These are phyloP conservation scores for Nasua narica DNA, from an alignment of 2,797 vertebrate genomes.

Conservation along the genomic window DNA sequence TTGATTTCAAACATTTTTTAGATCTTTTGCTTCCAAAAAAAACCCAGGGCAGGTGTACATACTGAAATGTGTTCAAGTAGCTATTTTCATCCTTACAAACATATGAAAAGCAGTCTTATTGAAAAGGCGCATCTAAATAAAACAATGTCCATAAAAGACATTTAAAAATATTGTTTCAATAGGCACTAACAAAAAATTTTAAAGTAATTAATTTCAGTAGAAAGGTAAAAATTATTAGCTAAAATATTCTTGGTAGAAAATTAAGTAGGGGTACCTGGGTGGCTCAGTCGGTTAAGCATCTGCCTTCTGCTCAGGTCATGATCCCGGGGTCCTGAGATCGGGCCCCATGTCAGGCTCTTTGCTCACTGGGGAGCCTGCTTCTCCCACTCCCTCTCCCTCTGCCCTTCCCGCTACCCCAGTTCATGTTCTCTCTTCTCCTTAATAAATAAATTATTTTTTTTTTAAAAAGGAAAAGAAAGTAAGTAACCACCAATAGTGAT, in stretches of 20 bases:
- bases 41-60: too few relatives aligned
- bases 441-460: too few relatives aligned
- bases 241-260: background rate
- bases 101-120: background rate
- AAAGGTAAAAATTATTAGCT: background rate
- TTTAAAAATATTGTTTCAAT: background rate
- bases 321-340: too few relatives aligned
- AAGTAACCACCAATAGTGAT: background rate
- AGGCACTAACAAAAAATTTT: background rate
- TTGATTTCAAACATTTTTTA: background rate
- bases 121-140: background rate
- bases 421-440: too few relatives aligned
- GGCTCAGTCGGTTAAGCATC: too few relatives aligned
- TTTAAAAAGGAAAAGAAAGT: background rate
- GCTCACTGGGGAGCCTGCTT: too few relatives aligned
- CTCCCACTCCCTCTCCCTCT: too few relatives aligned
- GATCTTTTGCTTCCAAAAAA: background rate
- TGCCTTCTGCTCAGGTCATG: too few relatives aligned
- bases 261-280: background rate
- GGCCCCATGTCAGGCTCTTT: too few relatives aligned
- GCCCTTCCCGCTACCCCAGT: too few relatives aligned
- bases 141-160: background rate
- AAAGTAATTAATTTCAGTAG: background rate
- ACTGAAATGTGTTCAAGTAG: background rate
- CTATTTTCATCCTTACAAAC: background rate